Base-by-base conservation (phyloP, 2,113 vertebrate genomes). In the Pheucticus melanocephalus region DNA sequence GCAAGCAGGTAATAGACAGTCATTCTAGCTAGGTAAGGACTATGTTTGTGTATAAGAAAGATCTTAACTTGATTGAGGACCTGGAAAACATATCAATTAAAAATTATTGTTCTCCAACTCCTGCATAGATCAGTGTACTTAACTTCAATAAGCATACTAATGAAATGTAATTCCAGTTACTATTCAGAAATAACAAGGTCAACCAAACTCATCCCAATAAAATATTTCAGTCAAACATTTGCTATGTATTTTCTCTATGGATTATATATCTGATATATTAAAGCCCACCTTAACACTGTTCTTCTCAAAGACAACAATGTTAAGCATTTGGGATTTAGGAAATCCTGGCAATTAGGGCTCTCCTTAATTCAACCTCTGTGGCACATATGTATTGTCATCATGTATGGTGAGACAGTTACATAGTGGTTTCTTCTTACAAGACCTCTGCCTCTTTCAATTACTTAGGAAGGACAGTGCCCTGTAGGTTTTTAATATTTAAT, bases 401-500 rank as follows among this genome's bases (percentile, higher is more conserved):
- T 87, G 20, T 39, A 31, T 31, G 18, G 39, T 61, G 22, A 80
- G 51, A 73, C 30, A 71, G 37, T 35, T 37, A 84, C 28, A 24
- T 1, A 53, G 30, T 35, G 9, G 61, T 90, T 86, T 94, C 65
- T 78, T 89, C 44, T 86, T 68, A 68, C 42, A 90, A 69, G 66
- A 77, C 47, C 48, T 90, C 89, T 94, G 63, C 63, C 50, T 90
- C 59, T 63, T 89, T 78, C 61, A 63, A 21, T 88, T 86, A 16
- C 84, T 82, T 85, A 87, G 56, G 66, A 92, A 91, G 59, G 87
- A 72, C 48, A 65, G 87, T 79, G 75, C 53, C 31, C 47, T 66
- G 45, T 70, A 91, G 18, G 40, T 81, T 54, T 91, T 95, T 72
- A 95, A 80, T 91, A 82, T 93, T 90, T 96, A 57, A 88, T 92